Percentiles rank a stretch among this genome's conserved stretches.
phyloP scores from a whole-genome alignment of 2,797 vertebrate species.

The Dendrocincla tyrannina region DNA sequence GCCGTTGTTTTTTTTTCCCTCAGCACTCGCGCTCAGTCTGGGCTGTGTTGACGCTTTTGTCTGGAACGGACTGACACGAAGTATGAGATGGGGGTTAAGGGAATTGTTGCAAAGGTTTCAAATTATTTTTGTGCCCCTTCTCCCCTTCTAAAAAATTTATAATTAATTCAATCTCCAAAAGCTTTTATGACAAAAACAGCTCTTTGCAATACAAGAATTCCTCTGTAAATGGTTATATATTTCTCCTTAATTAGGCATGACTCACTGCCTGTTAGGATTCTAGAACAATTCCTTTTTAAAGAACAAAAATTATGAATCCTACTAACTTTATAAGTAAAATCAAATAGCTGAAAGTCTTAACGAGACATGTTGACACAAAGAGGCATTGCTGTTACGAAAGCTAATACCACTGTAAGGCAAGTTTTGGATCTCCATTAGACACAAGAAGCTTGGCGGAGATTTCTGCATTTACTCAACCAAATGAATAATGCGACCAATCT shows the following conservation, averaged over 20 bases:
- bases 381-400: conserved; percentile 11
- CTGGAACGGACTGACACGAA: neutral
- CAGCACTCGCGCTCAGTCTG: fast-evolving
- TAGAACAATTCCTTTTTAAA: conserved; percentile 34
- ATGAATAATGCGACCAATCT: neutral
- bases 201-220: neutral
- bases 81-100: neutral
- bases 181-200: neutral
- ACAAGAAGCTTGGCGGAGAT: neutral
- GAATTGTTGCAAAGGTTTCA: conserved; percentile 7
- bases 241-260: conserved; percentile 22
- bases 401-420: conserved; percentile 5
- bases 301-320: neutral
- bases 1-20: neutral
- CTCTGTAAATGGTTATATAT: neutral
- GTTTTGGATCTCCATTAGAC: neutral
- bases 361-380: conserved; percentile 36
- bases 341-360: conserved; percentile 46
- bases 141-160: neutral
- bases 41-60: neutral
- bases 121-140: neutral
- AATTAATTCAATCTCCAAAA: conserved; percentile 2
- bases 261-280: conserved; percentile 7
- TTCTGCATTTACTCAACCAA: neutral
- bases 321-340: conserved; percentile 32